Conservation (phyloP, 1,140 invertebrate genomes). For the Nasonia giraulti region DNA sequence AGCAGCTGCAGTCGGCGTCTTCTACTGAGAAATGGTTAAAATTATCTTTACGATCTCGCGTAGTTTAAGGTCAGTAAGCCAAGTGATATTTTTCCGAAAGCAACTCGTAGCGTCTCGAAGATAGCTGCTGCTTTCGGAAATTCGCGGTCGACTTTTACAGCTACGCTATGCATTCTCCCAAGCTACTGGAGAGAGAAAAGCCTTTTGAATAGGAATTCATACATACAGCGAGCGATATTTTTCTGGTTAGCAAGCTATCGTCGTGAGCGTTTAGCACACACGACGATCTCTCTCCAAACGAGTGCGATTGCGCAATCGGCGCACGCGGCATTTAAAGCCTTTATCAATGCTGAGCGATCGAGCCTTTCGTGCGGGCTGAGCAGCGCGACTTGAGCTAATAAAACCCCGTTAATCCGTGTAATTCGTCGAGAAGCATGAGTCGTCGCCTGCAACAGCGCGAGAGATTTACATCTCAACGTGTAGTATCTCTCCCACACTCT, state of each 20-base stretch:
- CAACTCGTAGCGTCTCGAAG: background rate
- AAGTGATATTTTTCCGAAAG: slow-evolving; percentile 2
- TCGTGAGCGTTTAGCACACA: no score
- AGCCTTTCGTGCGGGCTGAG: background rate
- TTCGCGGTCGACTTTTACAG: background rate
- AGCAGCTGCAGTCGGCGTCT: background rate
- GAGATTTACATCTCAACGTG: slow-evolving; percentile 26
- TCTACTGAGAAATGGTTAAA: background rate
- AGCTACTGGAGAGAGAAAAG: no score
- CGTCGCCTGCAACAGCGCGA: background rate
- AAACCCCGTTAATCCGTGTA: slow-evolving; percentile 21
- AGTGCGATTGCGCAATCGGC: background rate
- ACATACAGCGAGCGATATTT: background rate
- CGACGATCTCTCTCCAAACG: no score
- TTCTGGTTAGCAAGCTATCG: no score
- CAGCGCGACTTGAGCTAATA: background rate
- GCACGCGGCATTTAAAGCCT: background rate
- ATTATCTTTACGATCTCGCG: slow-evolving; percentile 1
- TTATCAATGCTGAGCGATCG: background rate
- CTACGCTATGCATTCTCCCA: background rate
- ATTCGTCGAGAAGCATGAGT: slow-evolving; percentile 25
- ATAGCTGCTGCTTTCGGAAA: background rate
- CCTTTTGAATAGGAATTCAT: background rate
- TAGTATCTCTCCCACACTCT: background rate
- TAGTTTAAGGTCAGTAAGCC: slow-evolving; percentile 11